Base-by-base conservation (phyloP, 2,888 invertebrate genomes). In the Branchipolynoe longqiensis region DNA sequence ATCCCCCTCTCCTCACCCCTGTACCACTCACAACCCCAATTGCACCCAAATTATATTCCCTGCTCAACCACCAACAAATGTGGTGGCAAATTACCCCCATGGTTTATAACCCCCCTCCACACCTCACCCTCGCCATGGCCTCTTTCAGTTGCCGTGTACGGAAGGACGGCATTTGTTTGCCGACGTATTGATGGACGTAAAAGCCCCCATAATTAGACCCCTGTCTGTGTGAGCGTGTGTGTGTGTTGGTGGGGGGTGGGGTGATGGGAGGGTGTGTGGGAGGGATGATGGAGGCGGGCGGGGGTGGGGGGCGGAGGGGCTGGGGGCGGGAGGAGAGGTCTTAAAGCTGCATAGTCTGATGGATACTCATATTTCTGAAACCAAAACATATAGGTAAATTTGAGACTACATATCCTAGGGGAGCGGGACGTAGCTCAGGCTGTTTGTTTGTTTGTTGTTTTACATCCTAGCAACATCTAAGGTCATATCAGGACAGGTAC, bases 131-230 rank as follows among this genome's bases (percentile, higher is more conserved):
- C 3, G 78, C 41, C 54, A 22, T 6, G 54, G 78, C 48, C 41
- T 18, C 48, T 78, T 78, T 69, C 69, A 69, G 69, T 41, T 78
- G 25, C 48, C 78, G 48, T 36, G 73, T 18, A 33, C 48, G 41
- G 48, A 31, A 31, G 78, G 41, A 1, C 2, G 4, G 28, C 78
- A 54, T 78, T 78, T 48, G 78, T 41, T 78, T 78, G n/a, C 48
- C n/a, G 78, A 78, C 78, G 48, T 78, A 78, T 78, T 78, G 78
- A 78, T 78, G 1, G 78, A 18, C 48, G 48, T 41, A 78, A 69
- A 31, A 78, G 28, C 48, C 78, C 78, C 78, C 33, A 78, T 78
- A 78, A 78, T 78, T 78, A 78, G 78, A 28, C 3, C 14, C 3
- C n/a, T 18, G 78, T 40, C 18, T 78, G 78, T n/a, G n/a, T n/a